Conservation (phyloP, 2,888 invertebrate species). For the Pyrgus malvae region DNA sequence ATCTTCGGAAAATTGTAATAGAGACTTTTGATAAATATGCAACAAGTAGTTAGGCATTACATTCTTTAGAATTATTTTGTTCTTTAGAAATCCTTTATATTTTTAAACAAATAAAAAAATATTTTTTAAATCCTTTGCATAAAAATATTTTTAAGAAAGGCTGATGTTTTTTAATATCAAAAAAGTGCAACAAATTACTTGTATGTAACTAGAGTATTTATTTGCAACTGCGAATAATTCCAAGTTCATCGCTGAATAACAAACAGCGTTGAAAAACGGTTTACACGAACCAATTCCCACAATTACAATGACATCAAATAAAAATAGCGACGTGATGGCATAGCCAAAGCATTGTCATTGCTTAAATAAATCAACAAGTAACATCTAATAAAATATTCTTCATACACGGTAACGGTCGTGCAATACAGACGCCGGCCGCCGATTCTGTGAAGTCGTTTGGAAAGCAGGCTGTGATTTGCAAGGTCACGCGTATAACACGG, state of each 20-base stretch:
- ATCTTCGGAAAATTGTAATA: no score
- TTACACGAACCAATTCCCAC: slow-evolving; percentile 37
- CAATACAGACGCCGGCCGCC: slow-evolving; percentile 70
- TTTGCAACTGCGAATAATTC: no score
- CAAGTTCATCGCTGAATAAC: slow-evolving; percentile 6
- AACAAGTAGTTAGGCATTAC: no score
- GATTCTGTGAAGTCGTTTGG: slow-evolving; percentile 80
- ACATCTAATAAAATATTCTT: slow-evolving; percentile 69
- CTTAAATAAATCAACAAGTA: slow-evolving; percentile 66
- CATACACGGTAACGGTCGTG: slow-evolving; percentile 64
- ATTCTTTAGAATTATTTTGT: no score
- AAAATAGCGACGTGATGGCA: slow-evolving; percentile 50
- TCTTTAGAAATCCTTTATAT: no score
- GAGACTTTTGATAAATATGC: no score
- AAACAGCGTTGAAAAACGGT: slow-evolving; percentile 20
- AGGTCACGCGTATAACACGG: slow-evolving; percentile 82
- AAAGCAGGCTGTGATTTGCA: slow-evolving; percentile 82
- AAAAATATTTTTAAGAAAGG: no score
- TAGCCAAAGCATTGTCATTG: slow-evolving; percentile 53
- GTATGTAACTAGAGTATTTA: no score
- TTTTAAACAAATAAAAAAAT: no score
- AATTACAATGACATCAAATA: slow-evolving; percentile 45
- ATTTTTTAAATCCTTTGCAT: no score
- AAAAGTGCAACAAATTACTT: no score
- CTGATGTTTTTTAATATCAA: background rate